Conservation (phyloP, 2,888 invertebrate species). For the Clistopyga incitator region DNA sequence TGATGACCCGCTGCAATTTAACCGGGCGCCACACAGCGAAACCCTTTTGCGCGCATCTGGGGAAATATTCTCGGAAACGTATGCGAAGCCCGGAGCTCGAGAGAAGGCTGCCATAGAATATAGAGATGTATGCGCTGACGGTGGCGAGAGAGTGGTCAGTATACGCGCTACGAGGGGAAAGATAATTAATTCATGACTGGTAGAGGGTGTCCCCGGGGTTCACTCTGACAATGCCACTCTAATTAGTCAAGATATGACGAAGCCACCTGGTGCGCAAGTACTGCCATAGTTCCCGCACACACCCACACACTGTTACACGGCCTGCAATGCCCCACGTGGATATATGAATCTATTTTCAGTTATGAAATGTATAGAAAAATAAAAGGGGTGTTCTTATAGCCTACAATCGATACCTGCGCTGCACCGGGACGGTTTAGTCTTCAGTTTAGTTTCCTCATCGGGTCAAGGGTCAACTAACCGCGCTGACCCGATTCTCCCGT, state of each 20-base stretch:
- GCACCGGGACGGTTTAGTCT: constrained; percentile 8
- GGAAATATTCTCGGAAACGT: constrained; percentile 57
- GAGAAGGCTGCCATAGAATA: constrained; percentile 39
- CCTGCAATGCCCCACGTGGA: neutral
- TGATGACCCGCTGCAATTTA: neutral
- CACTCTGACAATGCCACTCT: constrained; percentile 77
- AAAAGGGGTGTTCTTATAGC: constrained; percentile 2
- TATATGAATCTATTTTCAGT: constrained; percentile 38
- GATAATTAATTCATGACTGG: constrained; percentile 80
- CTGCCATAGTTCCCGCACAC: constrained; percentile 27
- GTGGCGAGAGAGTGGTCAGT: constrained; percentile 71
- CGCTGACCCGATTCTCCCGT: neutral
- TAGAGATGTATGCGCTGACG: constrained; percentile 58
- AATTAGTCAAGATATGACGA: constrained; percentile 81
- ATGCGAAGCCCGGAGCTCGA: constrained; percentile 29
- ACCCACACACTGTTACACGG: constrained; percentile 25
- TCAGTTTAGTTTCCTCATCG: neutral
- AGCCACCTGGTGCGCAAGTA: constrained; percentile 64
- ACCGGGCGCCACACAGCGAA: neutral
- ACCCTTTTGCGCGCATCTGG: constrained; percentile 38
- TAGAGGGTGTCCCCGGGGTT: constrained; percentile 72
- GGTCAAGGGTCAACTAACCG: constrained; percentile 29
- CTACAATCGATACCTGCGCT: constrained; percentile 21
- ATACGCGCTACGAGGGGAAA: constrained; percentile 64
- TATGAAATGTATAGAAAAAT: neutral